A percentile compares a stretch with the other conserved stretches of the same genome.
Evolutionary conservation across 2,888 invertebrate genomes (phyloP).

Genomic region (Gortyna flavago): DNA sequence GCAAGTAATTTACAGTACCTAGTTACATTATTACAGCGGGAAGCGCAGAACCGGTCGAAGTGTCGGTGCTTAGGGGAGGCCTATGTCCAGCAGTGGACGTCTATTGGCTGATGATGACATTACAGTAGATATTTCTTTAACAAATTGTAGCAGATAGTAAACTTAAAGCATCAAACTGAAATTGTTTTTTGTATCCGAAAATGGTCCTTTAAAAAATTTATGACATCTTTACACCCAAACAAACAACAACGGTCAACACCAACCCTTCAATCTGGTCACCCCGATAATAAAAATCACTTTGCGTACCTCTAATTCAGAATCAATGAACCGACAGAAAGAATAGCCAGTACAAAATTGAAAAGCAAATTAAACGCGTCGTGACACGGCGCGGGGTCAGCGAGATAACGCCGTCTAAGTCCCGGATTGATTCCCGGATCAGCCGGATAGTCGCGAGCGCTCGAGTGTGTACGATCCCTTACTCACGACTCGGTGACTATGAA

Average conservation of each 20-base stretch:
- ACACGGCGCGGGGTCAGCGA: slow-evolving; percentile 85
- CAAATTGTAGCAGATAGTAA: not conserved
- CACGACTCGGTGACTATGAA: slow-evolving; percentile 83
- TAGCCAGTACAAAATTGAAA: slow-evolving; percentile 78
- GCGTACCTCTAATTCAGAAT: slow-evolving; percentile 59
- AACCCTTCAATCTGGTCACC: slow-evolving; percentile 45
- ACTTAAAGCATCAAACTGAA: no score
- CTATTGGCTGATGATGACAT: not conserved
- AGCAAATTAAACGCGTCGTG: slow-evolving; percentile 82
- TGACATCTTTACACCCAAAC: not conserved
- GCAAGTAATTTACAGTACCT: not conserved
- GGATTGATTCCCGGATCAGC: slow-evolving; percentile 89
- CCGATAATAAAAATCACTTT: slow-evolving; percentile 59
- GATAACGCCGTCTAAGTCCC: slow-evolving; percentile 85
- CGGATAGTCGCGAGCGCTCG: slow-evolving; percentile 79
- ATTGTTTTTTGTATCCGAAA: not conserved
- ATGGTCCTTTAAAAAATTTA: not conserved
- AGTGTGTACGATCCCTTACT: slow-evolving; percentile 87
- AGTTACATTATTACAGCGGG: not conserved
- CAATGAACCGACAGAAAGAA: slow-evolving; percentile 66
- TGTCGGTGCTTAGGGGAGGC: not conserved
- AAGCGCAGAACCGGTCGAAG: not conserved
- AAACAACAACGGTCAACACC: slow-evolving; percentile 3
- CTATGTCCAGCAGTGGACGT: not conserved
- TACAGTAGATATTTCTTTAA: not conserved